A percentile compares a stretch with the other conserved stretches of the same genome.
These are phyloP conservation scores for Nephotettix cincticeps DNA, from an alignment of 1,140 invertebrate species.

Conservation along the genomic window DNA sequence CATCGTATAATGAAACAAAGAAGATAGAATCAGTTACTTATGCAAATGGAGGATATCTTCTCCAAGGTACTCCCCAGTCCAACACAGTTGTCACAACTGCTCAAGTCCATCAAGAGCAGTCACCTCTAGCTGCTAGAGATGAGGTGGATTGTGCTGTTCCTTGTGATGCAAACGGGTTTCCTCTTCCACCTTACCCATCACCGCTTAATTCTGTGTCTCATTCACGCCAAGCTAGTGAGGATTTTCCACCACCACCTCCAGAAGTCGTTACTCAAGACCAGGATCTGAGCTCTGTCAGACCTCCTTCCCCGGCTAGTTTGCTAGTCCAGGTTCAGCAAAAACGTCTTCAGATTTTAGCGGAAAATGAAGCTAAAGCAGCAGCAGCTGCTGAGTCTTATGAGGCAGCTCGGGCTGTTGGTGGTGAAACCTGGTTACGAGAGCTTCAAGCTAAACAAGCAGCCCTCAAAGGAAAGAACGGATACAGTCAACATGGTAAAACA, in stretches of 20 bases:
- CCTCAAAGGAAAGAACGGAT: constrained; percentile 29
- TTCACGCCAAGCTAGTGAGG: constrained; percentile 82
- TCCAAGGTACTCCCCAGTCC: constrained; percentile 34
- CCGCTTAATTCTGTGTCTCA: constrained; percentile 71
- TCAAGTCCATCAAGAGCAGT: constrained; percentile 76
- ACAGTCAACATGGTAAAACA: constrained; percentile 12
- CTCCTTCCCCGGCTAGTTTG: constrained; percentile 56
- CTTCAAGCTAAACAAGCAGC: constrained; percentile 71
- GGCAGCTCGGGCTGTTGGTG: constrained; percentile 39
- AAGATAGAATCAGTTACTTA: constrained; percentile 55
- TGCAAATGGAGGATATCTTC: constrained; percentile 51
- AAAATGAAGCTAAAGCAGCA: constrained; percentile 33
- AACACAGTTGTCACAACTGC: constrained; percentile 73
- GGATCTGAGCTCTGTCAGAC: constrained; percentile 42
- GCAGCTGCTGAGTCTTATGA: constrained; percentile 45
- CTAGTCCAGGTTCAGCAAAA: constrained; percentile 75
- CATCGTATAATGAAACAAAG: constrained; percentile 26
- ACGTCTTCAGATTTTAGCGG: constrained; percentile 60
- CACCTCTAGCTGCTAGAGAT: constrained; percentile 51
- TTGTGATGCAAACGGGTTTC: constrained; percentile 50
- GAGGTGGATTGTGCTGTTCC: constrained; percentile 54
- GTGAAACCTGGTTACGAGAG: constrained; percentile 72
- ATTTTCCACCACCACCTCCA: constrained; percentile 84
- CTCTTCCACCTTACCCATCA: constrained; percentile 71
- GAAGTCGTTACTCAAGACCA: constrained; percentile 62